A percentile compares a stretch with the other conserved stretches of the same genome.
Evolutionary conservation across 2,888 invertebrate genomes (phyloP).

Genomic region (Autographa gamma): DNA sequence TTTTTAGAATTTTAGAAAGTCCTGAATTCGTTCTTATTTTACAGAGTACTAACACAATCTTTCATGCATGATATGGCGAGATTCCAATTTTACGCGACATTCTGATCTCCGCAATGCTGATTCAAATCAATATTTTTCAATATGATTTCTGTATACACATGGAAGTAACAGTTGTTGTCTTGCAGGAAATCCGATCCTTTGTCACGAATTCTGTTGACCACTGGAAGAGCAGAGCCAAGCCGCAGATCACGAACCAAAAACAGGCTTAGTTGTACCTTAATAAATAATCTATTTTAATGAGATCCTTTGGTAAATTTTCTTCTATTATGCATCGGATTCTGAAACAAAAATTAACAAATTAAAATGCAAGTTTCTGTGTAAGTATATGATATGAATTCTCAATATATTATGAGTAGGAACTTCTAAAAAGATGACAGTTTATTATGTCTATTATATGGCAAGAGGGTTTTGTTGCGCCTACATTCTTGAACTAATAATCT

Average conservation of each 20-base stretch:
- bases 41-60: not conserved
- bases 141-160: not conserved
- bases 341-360: constrained; percentile 26
- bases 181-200: not conserved
- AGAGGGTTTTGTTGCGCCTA: too few species aligned
- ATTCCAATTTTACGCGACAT: constrained; percentile 9
- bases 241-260: not conserved
- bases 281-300: constrained; percentile 48
- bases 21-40: not conserved
- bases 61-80: constrained; percentile 8
- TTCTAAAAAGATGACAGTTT: too few species aligned
- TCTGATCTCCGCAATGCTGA: constrained; percentile 6
- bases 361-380: not conserved
- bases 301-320: constrained; percentile 39
- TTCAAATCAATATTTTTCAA: constrained; percentile 5
- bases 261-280: constrained; percentile 5
- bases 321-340: constrained; percentile 43
- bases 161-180: not conserved
- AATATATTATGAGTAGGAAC: too few species aligned
- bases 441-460: too few species aligned
- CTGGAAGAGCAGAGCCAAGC: not conserved
- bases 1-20: not conserved
- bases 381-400: too few species aligned
- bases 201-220: not conserved
- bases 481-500: too few species aligned